Evolutionary conservation across 1,140 invertebrate genomes (phyloP).

Genomic region (Holotrichia oblita): DNA sequence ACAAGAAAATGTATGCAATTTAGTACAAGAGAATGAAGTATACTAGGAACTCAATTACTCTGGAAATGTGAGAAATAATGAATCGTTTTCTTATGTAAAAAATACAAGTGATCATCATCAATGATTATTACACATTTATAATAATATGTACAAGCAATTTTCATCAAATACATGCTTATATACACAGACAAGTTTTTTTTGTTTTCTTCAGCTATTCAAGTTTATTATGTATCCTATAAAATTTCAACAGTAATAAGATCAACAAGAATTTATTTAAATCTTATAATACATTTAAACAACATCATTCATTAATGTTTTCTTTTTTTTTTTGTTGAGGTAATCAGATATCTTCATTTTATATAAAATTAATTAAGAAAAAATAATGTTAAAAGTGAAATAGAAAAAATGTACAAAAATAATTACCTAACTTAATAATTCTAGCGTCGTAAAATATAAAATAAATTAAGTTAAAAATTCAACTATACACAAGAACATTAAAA

Average conservation of each 20-base stretch:
- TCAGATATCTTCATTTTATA: conserved; percentile 34
- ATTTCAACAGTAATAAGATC: conserved; percentile 43
- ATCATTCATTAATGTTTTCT: conserved; percentile 35
- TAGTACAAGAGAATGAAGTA: conserved; percentile 39
- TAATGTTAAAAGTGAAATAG: conserved; percentile 28
- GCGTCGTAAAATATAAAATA: conserved; percentile 29
- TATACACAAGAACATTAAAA: conserved; percentile 16
- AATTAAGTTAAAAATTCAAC: conserved; percentile 30
- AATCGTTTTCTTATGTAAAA: conserved; percentile 23
- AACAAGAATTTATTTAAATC: conserved; percentile 42
- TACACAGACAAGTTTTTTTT: conserved; percentile 19
- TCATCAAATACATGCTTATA: conserved; percentile 32
- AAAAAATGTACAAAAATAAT: conserved; percentile 39
- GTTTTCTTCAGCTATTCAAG: conserved; percentile 2
- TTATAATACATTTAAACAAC: conserved; percentile 37
- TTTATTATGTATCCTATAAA: conserved; percentile 40
- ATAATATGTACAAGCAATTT: conserved; percentile 37
- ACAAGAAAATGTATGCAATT: conserved; percentile 36
- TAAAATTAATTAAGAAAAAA: conserved; percentile 33
- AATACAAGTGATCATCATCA: conserved; percentile 38
- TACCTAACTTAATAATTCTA: background rate
- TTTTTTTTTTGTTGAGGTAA: conserved; percentile 36
- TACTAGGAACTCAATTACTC: conserved; percentile 39
- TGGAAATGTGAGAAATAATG: conserved; percentile 33
- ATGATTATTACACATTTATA: conserved; percentile 32